These are phyloP conservation scores for Odontomachus brunneus DNA, from an alignment of 1,140 invertebrate genomes.

Conservation along the genomic window DNA sequence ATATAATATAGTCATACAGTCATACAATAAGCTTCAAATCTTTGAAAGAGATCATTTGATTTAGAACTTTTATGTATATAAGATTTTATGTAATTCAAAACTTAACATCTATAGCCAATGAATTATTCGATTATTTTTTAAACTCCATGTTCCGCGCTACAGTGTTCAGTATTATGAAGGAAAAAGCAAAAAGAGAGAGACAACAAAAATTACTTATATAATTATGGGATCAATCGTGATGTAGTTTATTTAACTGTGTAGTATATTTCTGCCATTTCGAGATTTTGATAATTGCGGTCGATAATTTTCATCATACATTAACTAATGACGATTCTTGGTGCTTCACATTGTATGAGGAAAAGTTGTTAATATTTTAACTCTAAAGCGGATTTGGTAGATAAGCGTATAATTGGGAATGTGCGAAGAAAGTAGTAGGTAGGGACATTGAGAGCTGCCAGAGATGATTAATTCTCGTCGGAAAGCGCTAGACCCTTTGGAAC, in stretches of 20 bases:
- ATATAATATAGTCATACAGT: background rate
- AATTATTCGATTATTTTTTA: no score
- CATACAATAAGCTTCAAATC: background rate
- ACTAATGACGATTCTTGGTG: background rate
- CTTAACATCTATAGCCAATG: no score
- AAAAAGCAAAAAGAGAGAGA: no score
- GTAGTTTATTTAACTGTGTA: background rate
- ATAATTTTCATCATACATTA: slow-evolving; percentile 39
- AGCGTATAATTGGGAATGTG: slow-evolving; percentile 82
- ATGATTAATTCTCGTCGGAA: slow-evolving; percentile 82
- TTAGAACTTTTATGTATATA: background rate
- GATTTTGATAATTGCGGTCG: background rate
- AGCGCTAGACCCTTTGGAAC: slow-evolving; percentile 80
- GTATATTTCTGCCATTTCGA: background rate
- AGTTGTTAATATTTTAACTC: slow-evolving; percentile 70
- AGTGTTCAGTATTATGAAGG: no score
- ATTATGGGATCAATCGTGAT: background rate
- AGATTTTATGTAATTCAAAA: no score
- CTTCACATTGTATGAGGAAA: slow-evolving; percentile 30
- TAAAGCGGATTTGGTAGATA: slow-evolving; percentile 75
- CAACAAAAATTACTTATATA: background rate
- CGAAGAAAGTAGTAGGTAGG: slow-evolving; percentile 80
- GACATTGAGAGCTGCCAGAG: slow-evolving; percentile 81
- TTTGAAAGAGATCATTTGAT: background rate
- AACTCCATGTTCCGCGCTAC: no score